Percentiles rank a stretch among this genome's conserved stretches.
These are phyloP conservation scores for Cricetomys ansorgei DNA, from an alignment of 2,113 vertebrate genomes.

Conservation along the genomic window DNA sequence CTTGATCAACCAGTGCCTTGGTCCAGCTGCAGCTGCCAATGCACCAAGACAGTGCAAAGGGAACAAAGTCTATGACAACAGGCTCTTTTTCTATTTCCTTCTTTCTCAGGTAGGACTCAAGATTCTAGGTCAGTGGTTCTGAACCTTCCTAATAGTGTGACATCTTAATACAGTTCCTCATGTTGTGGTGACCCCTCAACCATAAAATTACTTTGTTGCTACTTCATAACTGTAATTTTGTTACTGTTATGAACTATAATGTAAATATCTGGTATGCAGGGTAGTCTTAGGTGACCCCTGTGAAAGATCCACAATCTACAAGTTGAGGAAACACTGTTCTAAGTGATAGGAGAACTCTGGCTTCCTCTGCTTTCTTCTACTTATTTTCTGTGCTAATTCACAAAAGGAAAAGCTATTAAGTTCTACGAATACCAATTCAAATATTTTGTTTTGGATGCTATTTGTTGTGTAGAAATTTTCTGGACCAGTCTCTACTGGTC, in stretches of 20 bases:
- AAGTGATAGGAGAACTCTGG: slow-evolving; percentile 41
- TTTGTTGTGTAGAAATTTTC: neutral
- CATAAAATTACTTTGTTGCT: too few relatives aligned
- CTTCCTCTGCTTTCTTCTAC: neutral
- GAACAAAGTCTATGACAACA: neutral
- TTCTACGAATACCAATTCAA: neutral
- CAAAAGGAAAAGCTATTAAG: neutral
- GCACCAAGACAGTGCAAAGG: neutral
- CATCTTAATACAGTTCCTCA: too few relatives aligned
- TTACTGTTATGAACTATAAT: too few relatives aligned
- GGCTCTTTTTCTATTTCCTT: neutral
- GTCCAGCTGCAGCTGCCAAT: neutral
- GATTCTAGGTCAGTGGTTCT: too few relatives aligned
- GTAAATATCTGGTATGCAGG: too few relatives aligned
- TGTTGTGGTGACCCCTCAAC: too few relatives aligned
- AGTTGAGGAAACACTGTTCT: too few relatives aligned
- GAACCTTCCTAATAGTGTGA: too few relatives aligned
- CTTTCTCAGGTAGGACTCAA: neutral
- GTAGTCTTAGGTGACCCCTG: too few relatives aligned
- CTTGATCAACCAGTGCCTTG: neutral
- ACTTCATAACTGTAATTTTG: too few relatives aligned
- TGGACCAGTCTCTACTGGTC: neutral
- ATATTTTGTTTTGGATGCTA: neutral
- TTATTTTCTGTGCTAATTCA: slow-evolving; percentile 40
- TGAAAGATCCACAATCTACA: too few relatives aligned